Evolutionary conservation across 1,140 invertebrate species (phyloP), one percentile per base, ranked within the genome.

Genomic region (Lysiphlebus fabarum): DNA sequence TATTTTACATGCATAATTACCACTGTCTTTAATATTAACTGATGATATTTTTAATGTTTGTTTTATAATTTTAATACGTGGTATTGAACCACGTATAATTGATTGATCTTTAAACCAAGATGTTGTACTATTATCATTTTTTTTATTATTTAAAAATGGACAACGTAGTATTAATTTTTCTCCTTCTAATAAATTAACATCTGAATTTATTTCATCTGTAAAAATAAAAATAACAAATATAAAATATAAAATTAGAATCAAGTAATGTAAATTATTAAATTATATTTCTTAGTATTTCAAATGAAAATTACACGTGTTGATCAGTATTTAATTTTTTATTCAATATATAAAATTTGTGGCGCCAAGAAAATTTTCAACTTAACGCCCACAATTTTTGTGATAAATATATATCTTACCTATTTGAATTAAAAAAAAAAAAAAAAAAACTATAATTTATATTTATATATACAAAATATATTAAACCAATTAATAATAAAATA

Each of bases 91-190:
- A 1, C 12, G 57, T 9, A 78, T 60, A 2, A 63, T 11, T 0
- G 66, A 64, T 33, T 67, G 67, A 38, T 76, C 64, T 51, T 75
- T 77, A 63, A 73, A 78, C 78, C 78, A 80, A 0, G 53, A 26
- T 26, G 17, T 26, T 1, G 17, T 26, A 4, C 17, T 65, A 0
- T 65, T 65, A 10, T 70, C 60, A 6, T 42, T 56, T 4, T 69
- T 60, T 1, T 65, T 49, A 5, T 65, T 49, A 5, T 68, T 65
- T 4, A 62, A 42, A 7, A 34, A n/a, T 2, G 61, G 43, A 59
- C 78, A 80, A 12, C 71, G 60, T n/a, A 80, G 41, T n/a, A 45
- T 69, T 10, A 80, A 54, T 47, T 66, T 74, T 7, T 77, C 75
- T 6, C 72, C 72, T 8, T 56, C 54, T 6, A 59, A 62, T 10